phyloP scores from a whole-genome alignment of 1,140 invertebrate species.

The Eciton burchellii region DNA sequence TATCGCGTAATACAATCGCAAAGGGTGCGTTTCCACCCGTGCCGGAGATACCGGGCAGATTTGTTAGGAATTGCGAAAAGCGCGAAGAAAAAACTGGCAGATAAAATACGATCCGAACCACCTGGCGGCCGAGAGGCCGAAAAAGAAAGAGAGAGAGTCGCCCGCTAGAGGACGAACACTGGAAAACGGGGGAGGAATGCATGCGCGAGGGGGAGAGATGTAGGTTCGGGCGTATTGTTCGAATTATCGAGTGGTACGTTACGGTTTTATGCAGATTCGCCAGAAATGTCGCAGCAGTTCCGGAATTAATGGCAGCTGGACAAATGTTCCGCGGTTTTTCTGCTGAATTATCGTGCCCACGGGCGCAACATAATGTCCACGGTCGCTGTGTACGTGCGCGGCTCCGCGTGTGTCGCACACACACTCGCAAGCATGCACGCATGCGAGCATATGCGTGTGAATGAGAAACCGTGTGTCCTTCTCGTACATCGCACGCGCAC shows the following conservation, averaged over 20 bases:
- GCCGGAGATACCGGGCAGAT: slow-evolving; percentile 54
- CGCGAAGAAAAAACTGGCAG: slow-evolving; percentile 48
- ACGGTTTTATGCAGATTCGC: slow-evolving; percentile 77
- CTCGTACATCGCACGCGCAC: not conserved
- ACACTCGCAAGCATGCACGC: not conserved
- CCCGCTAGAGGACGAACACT: no score
- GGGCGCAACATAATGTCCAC: slow-evolving; percentile 65
- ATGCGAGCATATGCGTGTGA: not conserved
- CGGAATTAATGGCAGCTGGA: slow-evolving; percentile 76
- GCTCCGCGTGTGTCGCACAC: not conserved
- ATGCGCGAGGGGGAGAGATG: not conserved
- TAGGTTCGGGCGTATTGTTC: slow-evolving; percentile 71
- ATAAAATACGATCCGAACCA: slow-evolving; percentile 56
- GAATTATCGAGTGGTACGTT: slow-evolving; percentile 79
- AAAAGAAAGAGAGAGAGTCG: slow-evolving; percentile 3
- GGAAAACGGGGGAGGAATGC: not conserved
- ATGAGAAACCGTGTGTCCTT: no score
- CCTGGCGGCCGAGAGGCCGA: not conserved
- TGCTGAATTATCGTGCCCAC: slow-evolving; percentile 75
- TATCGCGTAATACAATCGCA: slow-evolving; percentile 57
- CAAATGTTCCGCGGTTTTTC: slow-evolving; percentile 79
- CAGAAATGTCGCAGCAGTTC: slow-evolving; percentile 67
- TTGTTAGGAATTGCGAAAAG: slow-evolving; percentile 63
- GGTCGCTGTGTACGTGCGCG: not conserved
- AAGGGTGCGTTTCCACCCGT: slow-evolving; percentile 46